A percentile compares a stretch with the other conserved stretches of the same genome.
Conservation (phyloP, 2,113 vertebrate genomes). For the Asarcornis scutulata region DNA sequence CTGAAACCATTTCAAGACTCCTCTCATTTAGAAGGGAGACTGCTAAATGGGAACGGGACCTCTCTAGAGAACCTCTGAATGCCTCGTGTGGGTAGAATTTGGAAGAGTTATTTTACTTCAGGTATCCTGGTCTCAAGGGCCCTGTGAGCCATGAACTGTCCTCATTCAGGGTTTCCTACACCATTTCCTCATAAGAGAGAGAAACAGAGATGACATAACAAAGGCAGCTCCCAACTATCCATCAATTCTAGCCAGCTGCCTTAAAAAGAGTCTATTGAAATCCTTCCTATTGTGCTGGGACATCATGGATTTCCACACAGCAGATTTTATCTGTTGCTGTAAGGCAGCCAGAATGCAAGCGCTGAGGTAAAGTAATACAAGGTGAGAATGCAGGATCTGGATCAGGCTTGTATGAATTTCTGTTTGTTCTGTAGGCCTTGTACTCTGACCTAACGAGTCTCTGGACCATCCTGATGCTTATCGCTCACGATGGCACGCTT, state of each 20-base stretch:
- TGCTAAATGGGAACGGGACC: neutral
- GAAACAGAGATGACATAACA: neutral
- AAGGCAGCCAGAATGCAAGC: neutral
- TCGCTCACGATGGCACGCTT: neutral
- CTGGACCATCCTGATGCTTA: neutral
- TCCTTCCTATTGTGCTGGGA: neutral
- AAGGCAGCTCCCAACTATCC: neutral
- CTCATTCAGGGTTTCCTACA: neutral
- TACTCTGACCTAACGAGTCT: neutral
- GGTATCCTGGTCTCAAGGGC: neutral
- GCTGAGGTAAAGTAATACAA: neutral
- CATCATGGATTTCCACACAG: neutral
- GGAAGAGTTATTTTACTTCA: neutral
- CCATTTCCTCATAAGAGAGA: neutral
- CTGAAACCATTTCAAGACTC: neutral
- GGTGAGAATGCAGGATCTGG: neutral
- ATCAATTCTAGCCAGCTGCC: neutral
- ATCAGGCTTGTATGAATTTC: neutral
- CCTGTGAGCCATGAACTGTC: neutral
- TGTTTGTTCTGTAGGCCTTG: neutral
- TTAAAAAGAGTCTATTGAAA: neutral
- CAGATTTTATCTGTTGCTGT: neutral
- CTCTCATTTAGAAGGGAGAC: neutral
- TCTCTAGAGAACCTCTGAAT: neutral
- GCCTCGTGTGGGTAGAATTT: neutral